Base-by-base conservation (phyloP, 2,113 vertebrate genomes). In the Neopipo cinnamomea region DNA sequence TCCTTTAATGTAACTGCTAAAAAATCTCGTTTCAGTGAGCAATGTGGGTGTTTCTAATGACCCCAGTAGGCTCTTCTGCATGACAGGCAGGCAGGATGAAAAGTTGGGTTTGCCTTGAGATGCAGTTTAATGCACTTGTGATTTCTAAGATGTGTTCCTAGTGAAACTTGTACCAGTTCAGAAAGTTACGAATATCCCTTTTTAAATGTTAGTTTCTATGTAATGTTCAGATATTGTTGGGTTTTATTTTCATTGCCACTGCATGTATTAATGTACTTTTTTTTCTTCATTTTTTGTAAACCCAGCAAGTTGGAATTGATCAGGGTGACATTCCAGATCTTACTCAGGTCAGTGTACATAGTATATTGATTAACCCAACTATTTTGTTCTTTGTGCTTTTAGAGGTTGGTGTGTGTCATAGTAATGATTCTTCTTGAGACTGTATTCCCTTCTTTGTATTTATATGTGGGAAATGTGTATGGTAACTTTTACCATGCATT, bases 281-380 rank as follows among this genome's bases (percentile, higher is more conserved):
- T 19, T 4, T 19, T 11, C 4, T 35, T 53, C 27, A 39, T 97
- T 97, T 98, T 98, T 97, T 98, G 96, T 98, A 98, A 99, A 97
- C 97, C 97, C 98, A 99, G 99, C 98, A 98, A 99, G 98, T 99
- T 98, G 99, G 99, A 98, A 98, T 99, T 98, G 98, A 99, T 98
- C 98, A 98, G 98, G 98, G 98, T 96, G 98, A 98, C 97, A 99
- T 99, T 98, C 99, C 99, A 95, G 98, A 99, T 98, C 98, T 99
- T 97, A 98, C 98, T 98, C 98, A 99, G 99, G 99, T 99, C 98
- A 99, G 99, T 99, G 97, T 97, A 96, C 96, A 93, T 97, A 95
- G 98, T 96, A 96, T 98, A 96, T 97, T 97, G 96, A 98, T 98
- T 98, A 97, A 93, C 17, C 24, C 6, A 85, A 4, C 81, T 89